These are phyloP conservation scores for Agrochola lychnidis DNA, from an alignment of 2,888 invertebrate genomes.

Conservation along the genomic window DNA sequence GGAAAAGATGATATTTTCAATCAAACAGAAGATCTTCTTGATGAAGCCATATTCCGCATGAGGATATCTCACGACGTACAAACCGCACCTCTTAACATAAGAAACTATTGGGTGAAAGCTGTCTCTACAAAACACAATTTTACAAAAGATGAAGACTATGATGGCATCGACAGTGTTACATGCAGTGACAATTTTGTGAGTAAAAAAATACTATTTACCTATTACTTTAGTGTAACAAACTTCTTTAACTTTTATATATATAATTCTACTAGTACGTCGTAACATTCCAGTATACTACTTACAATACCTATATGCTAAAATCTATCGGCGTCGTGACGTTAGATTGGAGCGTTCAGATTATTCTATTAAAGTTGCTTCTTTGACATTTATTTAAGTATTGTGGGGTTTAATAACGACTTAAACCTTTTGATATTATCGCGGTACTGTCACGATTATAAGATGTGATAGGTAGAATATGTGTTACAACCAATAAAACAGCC, in stretches of 20 bases:
- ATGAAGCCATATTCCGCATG: conserved; percentile 74
- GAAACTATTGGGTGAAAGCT: conserved; percentile 81
- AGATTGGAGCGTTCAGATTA: conserved; percentile 7
- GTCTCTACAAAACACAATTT: conserved; percentile 73
- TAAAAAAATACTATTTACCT: conserved; percentile 16
- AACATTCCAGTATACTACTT: neutral
- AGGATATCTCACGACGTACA: conserved; percentile 81
- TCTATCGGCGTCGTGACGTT: neutral
- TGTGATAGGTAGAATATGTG: conserved; percentile 12
- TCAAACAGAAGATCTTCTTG: conserved; percentile 74
- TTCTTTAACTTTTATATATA: neutral
- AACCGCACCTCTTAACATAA: conserved; percentile 73
- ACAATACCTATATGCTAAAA: neutral
- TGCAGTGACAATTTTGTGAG: conserved; percentile 81
- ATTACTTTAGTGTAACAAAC: neutral
- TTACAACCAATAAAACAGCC: conserved; percentile 33
- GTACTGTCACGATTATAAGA: conserved; percentile 2
- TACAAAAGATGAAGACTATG: conserved; percentile 76
- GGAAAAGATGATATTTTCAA: conserved; percentile 78
- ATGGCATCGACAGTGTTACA: conserved; percentile 76
- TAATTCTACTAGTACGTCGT: neutral
- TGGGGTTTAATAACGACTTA: neutral
- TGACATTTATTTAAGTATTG: neutral
- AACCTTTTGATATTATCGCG: neutral
- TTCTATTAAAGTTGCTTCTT: conserved; percentile 12